Evolutionary conservation across 2,888 invertebrate species (phyloP).

Genomic region (Phanerotoma sp.): DNA sequence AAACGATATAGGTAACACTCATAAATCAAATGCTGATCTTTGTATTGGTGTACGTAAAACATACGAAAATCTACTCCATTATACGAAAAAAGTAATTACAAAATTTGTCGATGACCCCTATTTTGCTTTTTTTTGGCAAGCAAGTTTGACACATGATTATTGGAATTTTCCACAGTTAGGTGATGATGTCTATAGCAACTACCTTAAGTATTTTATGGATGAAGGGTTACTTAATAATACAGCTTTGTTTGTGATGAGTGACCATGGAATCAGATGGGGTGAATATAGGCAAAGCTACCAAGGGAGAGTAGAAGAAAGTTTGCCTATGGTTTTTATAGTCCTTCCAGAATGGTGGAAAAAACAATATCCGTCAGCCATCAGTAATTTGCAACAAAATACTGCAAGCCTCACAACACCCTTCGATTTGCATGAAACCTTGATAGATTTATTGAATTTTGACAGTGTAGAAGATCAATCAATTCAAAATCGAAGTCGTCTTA

Average conservation of each 20-base stretch:
- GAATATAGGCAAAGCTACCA: conserved; percentile 80
- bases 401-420: conserved; percentile 78
- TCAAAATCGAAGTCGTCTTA: conserved; percentile 48
- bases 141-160: conserved; percentile 81
- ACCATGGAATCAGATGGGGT: conserved; percentile 90
- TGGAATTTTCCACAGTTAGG: conserved; percentile 76
- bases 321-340: conserved; percentile 76
- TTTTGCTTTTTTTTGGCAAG: conserved; percentile 85
- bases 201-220: conserved; percentile 60
- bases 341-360: conserved; percentile 73
- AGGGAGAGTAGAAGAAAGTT: conserved; percentile 82
- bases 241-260: conserved; percentile 75
- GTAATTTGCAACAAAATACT: conserved; percentile 68
- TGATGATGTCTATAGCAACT: conserved; percentile 66
- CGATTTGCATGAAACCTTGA: conserved; percentile 79
- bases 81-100: conserved; percentile 66
- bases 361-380: conserved; percentile 64
- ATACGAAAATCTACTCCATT: conserved; percentile 72
- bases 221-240: conserved; percentile 67
- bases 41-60: conserved; percentile 73
- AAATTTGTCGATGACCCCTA: conserved; percentile 64
- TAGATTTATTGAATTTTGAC: conserved; percentile 65
- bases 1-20: conserved; percentile 66
- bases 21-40: conserved; percentile 66
- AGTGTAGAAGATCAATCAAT: conserved; percentile 57